A percentile compares a stretch with the other conserved stretches of the same genome.
Conservation (phyloP, 2,888 invertebrate species). For the Ypsolopha sequella region DNA sequence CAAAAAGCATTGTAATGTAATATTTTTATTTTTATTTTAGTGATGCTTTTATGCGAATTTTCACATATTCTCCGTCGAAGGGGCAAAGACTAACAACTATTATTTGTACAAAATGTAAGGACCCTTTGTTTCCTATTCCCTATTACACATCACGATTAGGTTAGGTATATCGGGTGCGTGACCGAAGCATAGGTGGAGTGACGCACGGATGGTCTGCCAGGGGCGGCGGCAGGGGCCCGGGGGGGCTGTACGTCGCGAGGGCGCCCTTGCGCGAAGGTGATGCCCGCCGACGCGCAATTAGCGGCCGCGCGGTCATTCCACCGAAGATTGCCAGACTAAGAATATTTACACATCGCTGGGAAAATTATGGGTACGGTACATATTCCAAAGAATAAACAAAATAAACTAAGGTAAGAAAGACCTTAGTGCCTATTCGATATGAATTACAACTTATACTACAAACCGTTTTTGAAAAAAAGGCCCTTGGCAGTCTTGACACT, state of each 20-base stretch:
- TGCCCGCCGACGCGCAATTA: slow-evolving; percentile 45
- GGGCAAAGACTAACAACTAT: background rate
- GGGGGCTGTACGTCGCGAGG: slow-evolving; percentile 28
- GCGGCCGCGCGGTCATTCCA: slow-evolving; percentile 44
- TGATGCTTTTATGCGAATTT: background rate
- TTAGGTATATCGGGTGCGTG: background rate
- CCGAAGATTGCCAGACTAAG: background rate
- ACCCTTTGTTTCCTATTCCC: background rate
- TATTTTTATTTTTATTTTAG: background rate
- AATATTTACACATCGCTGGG: no score
- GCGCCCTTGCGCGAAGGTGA: slow-evolving; percentile 62
- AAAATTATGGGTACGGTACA: no score
- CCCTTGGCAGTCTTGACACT: no score
- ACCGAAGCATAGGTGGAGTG: background rate
- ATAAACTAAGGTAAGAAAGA: no score
- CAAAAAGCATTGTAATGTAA: background rate
- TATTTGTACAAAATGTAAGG: background rate
- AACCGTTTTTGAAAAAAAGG: no score
- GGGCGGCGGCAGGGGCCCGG: slow-evolving; percentile 17
- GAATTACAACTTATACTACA: no score
- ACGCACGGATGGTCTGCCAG: background rate
- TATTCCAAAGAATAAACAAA: no score
- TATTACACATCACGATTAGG: background rate
- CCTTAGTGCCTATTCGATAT: no score
- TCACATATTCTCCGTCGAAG: background rate